A percentile compares a stretch with the other conserved stretches of the same genome.
These are phyloP conservation scores for Petrocephalus microphthalmus DNA, from an alignment of 2,113 vertebrate species.

Conservation along the genomic window DNA sequence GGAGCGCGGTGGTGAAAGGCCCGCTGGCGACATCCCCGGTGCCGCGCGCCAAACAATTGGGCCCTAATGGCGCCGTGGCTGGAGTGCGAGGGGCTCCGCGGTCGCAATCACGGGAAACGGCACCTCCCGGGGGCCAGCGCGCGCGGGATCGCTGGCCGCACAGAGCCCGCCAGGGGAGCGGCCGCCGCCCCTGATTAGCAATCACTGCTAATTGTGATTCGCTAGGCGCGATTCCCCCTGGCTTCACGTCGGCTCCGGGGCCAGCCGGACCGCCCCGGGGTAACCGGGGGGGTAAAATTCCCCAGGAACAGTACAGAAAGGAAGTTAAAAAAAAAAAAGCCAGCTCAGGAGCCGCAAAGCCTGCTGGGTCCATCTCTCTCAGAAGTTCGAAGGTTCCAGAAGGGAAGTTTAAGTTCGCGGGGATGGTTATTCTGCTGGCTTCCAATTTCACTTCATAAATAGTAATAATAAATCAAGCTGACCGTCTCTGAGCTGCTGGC, in stretches of 20 bases:
- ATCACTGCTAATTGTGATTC: constrained; percentile 47
- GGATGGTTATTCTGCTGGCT: not conserved
- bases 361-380: not conserved
- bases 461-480: not conserved
- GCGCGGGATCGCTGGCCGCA: too few species aligned
- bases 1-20: not conserved
- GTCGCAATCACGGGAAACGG: constrained; percentile 9
- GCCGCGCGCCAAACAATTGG: not conserved
- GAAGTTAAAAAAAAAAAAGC: not conserved
- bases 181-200: constrained; percentile 31
- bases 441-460: constrained; percentile 1
- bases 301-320: not conserved
- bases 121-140: not conserved
- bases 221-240: constrained; percentile 31
- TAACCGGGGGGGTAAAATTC: not conserved
- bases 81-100: not conserved
- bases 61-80: not conserved
- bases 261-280: not conserved
- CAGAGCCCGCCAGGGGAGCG: not conserved
- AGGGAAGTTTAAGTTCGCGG: constrained; percentile 39
- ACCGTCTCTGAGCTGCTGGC: not conserved
- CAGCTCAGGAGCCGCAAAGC: not conserved
- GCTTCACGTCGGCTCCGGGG: constrained; percentile 14
- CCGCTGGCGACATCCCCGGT: not conserved
- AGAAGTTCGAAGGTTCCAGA: not conserved